Percentiles rank a stretch among this genome's conserved stretches.
Evolutionary conservation across 2,113 vertebrate species (phyloP).

Genomic region (Xerus inauris): DNA sequence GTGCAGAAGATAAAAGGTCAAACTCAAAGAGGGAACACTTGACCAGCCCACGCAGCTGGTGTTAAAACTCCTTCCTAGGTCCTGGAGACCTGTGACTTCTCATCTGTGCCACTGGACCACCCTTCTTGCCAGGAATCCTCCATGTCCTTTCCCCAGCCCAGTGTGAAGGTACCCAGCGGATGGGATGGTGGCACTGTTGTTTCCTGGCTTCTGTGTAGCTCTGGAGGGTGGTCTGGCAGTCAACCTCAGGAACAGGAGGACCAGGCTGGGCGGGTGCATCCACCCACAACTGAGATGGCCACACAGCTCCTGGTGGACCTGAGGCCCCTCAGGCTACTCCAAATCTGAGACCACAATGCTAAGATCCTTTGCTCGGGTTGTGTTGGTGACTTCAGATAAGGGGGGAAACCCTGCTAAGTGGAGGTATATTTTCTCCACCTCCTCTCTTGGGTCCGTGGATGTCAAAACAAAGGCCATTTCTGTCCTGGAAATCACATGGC

Average conservation of each 20-base stretch:
- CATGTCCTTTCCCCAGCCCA: background rate
- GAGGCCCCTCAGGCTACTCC: background rate
- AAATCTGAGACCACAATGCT: background rate
- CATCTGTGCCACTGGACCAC: background rate
- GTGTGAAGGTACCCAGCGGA: accelerated
- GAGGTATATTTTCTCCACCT: background rate
- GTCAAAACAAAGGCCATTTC: background rate
- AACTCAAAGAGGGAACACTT: background rate
- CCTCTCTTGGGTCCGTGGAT: background rate
- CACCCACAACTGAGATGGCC: accelerated
- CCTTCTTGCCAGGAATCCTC: background rate
- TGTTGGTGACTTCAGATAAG: background rate
- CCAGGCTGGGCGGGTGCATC: accelerated
- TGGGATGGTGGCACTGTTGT: accelerated
- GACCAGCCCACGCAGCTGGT: background rate
- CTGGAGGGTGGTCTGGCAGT: background rate
- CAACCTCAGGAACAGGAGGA: background rate
- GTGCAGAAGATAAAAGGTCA: background rate
- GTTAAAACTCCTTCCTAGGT: background rate
- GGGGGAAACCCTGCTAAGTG: too few species aligned
- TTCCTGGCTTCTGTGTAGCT: background rate
- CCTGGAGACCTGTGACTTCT: background rate
- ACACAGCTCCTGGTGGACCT: accelerated
- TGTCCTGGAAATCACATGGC: background rate
- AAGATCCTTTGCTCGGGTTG: background rate